Percentiles rank a stretch among this genome's conserved stretches.
These are phyloP conservation scores for Magallana ariakensis DNA, from an alignment of 1,140 invertebrate species.

Conservation along the genomic window DNA sequence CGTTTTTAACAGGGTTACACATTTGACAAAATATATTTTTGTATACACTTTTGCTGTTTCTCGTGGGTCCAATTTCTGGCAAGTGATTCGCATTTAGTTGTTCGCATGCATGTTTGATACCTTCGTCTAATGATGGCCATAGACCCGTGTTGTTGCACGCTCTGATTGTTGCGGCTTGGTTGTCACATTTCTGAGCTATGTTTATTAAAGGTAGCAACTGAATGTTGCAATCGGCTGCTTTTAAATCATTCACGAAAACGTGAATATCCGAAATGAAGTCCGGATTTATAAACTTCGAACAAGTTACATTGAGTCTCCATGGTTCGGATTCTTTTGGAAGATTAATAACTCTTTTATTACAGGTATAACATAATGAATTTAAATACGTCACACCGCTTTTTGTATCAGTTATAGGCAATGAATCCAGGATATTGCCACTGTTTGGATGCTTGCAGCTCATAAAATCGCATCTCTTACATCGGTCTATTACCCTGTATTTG, in stretches of 20 bases:
- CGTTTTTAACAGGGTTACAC: slow-evolving; percentile 31
- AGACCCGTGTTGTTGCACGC: slow-evolving; percentile 24
- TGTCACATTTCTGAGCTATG: neutral
- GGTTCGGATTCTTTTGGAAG: neutral
- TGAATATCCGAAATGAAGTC: neutral
- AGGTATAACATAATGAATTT: neutral
- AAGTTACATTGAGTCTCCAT: neutral
- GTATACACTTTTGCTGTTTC: neutral
- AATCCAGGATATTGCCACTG: neutral
- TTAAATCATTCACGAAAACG: neutral
- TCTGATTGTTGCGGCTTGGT: neutral
- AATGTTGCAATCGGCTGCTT: neutral
- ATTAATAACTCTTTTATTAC: neutral
- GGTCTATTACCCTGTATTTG: neutral
- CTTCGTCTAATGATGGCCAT: neutral
- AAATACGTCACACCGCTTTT: neutral
- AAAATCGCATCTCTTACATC: neutral
- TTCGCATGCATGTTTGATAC: slow-evolving; percentile 34
- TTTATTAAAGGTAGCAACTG: neutral
- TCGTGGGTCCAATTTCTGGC: neutral
- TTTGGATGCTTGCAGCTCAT: neutral
- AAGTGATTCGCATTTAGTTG: neutral
- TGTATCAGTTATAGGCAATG: neutral
- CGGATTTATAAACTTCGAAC: slow-evolving; percentile 3
- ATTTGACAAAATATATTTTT: slow-evolving; percentile 52